phyloP scores from a whole-genome alignment of 1,140 invertebrate genomes.

The Diorhabda carinulata region DNA sequence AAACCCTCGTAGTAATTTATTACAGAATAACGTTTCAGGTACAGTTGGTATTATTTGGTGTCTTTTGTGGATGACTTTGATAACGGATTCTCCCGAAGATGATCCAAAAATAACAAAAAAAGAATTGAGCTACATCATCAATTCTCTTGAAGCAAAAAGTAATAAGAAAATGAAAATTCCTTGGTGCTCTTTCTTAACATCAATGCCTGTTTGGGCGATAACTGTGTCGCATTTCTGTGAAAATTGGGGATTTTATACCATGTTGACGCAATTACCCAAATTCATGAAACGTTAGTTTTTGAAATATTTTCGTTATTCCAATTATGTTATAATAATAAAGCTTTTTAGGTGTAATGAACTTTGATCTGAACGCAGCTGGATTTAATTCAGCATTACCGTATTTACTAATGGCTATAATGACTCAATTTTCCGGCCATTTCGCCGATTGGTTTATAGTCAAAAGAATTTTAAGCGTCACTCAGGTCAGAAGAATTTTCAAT shows the following conservation, averaged over 20 bases:
- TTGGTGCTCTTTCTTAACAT: constrained; percentile 77
- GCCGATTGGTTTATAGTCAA: constrained; percentile 71
- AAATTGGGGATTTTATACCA: constrained; percentile 94
- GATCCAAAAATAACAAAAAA: constrained; percentile 70
- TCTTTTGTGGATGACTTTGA: constrained; percentile 63
- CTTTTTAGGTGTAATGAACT: constrained; percentile 65
- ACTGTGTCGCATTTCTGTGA: constrained; percentile 87
- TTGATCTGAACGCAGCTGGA: constrained; percentile 71
- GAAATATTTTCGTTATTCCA: not conserved
- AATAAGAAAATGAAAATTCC: constrained; percentile 60
- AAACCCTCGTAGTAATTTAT: not conserved
- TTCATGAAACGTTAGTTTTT: constrained; percentile 73
- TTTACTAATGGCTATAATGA: constrained; percentile 77
- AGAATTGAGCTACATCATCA: constrained; percentile 75
- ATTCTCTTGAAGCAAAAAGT: constrained; percentile 44
- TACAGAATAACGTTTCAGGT: constrained; percentile 43
- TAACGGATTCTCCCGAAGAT: constrained; percentile 71
- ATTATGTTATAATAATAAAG: not conserved
- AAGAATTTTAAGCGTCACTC: constrained; percentile 66
- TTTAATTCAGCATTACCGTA: constrained; percentile 82
- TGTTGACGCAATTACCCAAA: constrained; percentile 84
- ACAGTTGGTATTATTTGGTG: constrained; percentile 68
- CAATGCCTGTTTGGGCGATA: constrained; percentile 85
- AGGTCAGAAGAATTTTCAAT: constrained; percentile 72
- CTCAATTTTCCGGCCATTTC: constrained; percentile 74